Evolutionary conservation across 2,888 invertebrate genomes (phyloP), one percentile per base, ranked within the genome.

Genomic region (Conus canariensis): DNA sequence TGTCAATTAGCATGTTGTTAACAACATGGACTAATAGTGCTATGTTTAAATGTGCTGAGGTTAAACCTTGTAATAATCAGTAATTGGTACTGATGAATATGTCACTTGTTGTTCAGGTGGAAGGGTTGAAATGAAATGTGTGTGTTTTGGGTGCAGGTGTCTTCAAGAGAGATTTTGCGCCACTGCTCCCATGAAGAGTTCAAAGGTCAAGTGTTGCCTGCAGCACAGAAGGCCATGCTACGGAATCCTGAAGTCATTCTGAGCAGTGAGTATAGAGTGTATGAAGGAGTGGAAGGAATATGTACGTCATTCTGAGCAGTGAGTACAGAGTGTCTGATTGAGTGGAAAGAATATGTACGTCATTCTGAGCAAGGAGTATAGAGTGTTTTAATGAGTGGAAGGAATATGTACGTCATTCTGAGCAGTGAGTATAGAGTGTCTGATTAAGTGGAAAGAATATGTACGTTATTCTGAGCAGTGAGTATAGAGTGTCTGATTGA

Each of bases 241-340:
- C 97, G 99, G 88, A 99, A 98, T 96, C 99, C 99, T 0, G 99
- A 99, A 97, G 97, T 98, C 89, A 98, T 98, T 92, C 97, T 99
- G 59, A 93, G 95, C 93, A 95, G 96, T 96, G 92, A 85, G 93
- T 92, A 9, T 1, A 56, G 56, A 14, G 82, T 45, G 82, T 56
- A 56, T 45, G 82, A 10, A 16, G 45, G 82, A 9, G 56, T 45
- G 82, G 9, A n/a, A 22, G 82, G 6, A n/a, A 98, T 96, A 99
- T 99, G 0, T 99, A 99, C 97, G 97, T 98, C 89, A 98, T 98
- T 92, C 97, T 99, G 59, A 93, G 95, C 93, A 95, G 96, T 96
- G 92, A 85, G 93, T 92, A 1, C 1, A 56, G 64, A 14, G 64
- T 64, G 64, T 56, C 12, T 82, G 82, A 19, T 1, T 56, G 45